Conservation (phyloP, 2,888 invertebrate genomes). For the Agrochola lota region DNA sequence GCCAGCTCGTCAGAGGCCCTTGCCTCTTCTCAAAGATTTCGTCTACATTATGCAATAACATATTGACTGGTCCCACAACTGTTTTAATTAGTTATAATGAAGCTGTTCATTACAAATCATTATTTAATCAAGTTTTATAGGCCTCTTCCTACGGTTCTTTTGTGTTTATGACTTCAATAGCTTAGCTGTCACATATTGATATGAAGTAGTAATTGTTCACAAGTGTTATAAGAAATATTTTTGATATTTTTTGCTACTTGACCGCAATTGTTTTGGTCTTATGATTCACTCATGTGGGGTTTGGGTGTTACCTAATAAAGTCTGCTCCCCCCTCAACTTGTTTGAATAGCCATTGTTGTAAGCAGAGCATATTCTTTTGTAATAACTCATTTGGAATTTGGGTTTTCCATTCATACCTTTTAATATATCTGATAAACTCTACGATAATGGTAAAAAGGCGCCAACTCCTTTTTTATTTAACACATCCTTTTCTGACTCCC, state of each 20-base stretch:
- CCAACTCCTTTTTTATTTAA: slow-evolving; percentile 43
- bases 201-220: slow-evolving; percentile 49
- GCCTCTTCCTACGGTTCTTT: slow-evolving; percentile 40
- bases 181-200: slow-evolving; percentile 32
- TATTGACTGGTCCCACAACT: slow-evolving; percentile 45
- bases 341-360: slow-evolving; percentile 20
- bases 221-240: slow-evolving; percentile 30
- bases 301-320: slow-evolving; percentile 21
- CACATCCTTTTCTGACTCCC: slow-evolving; percentile 23
- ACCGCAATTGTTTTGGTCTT: slow-evolving; percentile 33
- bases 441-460: slow-evolving; percentile 44
- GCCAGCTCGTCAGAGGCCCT: too few relatives aligned
- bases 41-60: slow-evolving; percentile 18
- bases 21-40: slow-evolving; percentile 1
- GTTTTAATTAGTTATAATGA: slow-evolving; percentile 59
- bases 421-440: slow-evolving; percentile 9
- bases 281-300: slow-evolving; percentile 30
- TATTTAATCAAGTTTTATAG: slow-evolving; percentile 48
- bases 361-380: background rate
- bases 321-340: background rate
- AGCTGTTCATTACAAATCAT: slow-evolving; percentile 50
- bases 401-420: slow-evolving; percentile 3
- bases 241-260: slow-evolving; percentile 49
- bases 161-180: slow-evolving; percentile 45
- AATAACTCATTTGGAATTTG: slow-evolving; percentile 21